Evolutionary conservation across 2,888 invertebrate species (phyloP).

Genomic region (Rotaria sp.): DNA sequence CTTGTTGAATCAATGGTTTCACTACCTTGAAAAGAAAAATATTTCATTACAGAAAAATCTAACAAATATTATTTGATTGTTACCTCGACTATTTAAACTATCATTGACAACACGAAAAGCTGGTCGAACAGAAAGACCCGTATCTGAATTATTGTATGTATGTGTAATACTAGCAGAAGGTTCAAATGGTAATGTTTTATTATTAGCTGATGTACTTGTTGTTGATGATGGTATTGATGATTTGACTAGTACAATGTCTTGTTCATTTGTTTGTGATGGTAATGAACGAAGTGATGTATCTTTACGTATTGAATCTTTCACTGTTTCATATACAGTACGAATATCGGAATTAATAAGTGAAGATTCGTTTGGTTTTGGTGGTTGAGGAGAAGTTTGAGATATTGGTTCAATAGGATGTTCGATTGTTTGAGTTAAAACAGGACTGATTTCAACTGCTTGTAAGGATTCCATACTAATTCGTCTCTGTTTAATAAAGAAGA

Average conservation of each 20-base stretch:
- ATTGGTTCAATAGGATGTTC: not conserved
- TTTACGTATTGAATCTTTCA: not conserved
- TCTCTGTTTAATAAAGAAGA: not conserved
- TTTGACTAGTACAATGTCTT: not conserved
- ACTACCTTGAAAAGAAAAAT: not conserved
- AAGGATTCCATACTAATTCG: not conserved
- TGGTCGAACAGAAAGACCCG: not conserved
- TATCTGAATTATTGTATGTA: not conserved
- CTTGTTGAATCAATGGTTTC: slow-evolving; percentile 5
- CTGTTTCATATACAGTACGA: not conserved
- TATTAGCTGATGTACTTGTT: not conserved
- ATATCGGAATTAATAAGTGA: not conserved
- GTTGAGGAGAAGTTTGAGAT: not conserved
- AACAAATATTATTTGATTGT: not conserved
- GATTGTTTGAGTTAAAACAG: not conserved
- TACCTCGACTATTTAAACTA: slow-evolving; percentile 21
- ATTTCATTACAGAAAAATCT: not conserved
- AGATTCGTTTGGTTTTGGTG: not conserved
- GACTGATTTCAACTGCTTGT: not conserved
- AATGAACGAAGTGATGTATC: not conserved
- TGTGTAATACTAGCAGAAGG: not conserved
- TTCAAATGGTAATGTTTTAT: not conserved
- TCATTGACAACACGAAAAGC: slow-evolving; percentile 21
- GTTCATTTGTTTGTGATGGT: not conserved
- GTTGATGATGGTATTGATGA: not conserved